phyloP scores from a whole-genome alignment of 1,140 invertebrate species.

The Caenorhabditis tropicalis region DNA sequence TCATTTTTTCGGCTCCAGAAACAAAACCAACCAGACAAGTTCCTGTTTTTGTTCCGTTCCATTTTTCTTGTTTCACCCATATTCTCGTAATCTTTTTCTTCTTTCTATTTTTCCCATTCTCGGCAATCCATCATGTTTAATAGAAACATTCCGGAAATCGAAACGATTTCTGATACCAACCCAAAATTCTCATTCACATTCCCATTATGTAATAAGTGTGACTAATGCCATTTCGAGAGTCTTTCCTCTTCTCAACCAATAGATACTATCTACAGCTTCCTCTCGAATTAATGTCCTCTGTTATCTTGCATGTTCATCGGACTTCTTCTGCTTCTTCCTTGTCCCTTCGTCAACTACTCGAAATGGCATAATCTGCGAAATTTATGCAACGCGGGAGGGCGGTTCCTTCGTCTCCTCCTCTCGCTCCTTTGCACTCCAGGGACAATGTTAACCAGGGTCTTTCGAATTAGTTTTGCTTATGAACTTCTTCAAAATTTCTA shows the following conservation, averaged over 20 bases:
- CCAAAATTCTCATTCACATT: background rate
- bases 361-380: constrained; percentile 40
- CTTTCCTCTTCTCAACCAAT: background rate
- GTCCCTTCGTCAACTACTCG: constrained; percentile 5
- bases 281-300: constrained; percentile 36
- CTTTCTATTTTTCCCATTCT: background rate
- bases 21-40: background rate
- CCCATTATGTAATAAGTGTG: constrained; percentile 24
- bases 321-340: background rate
- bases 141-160: background rate
- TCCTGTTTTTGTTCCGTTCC: background rate
- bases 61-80: background rate
- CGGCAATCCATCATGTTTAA: background rate
- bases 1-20: background rate
- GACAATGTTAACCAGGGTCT: background rate
- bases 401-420: background rate
- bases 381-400: constrained; percentile 9
- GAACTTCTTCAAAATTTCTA: constrained; percentile 16
- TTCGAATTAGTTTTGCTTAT: constrained; percentile 24
- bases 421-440: background rate
- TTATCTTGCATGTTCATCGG: constrained; percentile 24
- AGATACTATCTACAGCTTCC: background rate
- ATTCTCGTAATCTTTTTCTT: too few relatives aligned
- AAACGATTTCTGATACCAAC: background rate
- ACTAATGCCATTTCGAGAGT: constrained; percentile 34